Conservation (phyloP, 1,140 invertebrate genomes). For the Homarus americanus region DNA sequence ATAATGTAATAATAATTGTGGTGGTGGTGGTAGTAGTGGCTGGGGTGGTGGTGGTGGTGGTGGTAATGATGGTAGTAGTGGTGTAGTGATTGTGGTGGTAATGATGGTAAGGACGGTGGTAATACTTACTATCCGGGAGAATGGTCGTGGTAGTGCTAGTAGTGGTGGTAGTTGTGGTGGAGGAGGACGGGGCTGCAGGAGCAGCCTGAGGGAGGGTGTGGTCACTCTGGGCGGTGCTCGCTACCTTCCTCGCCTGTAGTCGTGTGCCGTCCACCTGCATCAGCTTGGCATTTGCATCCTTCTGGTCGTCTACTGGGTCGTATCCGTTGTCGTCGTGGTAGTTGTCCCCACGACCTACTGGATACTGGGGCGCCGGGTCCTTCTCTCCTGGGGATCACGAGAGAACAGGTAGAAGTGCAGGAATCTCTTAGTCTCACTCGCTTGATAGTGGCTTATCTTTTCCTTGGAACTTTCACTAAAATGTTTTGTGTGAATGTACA, state of each 20-base stretch:
- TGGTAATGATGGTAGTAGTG: no score
- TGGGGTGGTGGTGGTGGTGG: background rate
- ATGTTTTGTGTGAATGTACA: no score
- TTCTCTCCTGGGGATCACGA: constrained; percentile 12
- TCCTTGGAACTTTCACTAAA: no score
- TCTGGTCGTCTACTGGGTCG: constrained; percentile 13
- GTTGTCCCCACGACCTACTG: constrained; percentile 11
- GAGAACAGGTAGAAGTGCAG: no score
- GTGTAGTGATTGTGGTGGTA: background rate
- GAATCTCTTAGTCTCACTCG: no score
- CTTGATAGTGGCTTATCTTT: no score
- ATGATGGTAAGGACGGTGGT: background rate
- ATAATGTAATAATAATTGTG: no score
- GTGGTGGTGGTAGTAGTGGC: background rate
- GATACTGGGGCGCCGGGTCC: background rate
- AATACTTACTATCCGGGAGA: constrained; percentile 49
- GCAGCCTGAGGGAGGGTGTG: constrained; percentile 39
- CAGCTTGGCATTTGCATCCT: background rate
- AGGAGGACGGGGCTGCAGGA: constrained; percentile 8
- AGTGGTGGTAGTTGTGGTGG: constrained; percentile 8
- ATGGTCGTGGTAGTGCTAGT: constrained; percentile 19
- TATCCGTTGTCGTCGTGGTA: background rate
- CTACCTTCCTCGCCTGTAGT: constrained; percentile 47
- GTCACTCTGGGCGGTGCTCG: constrained; percentile 52
- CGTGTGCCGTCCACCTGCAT: background rate